A percentile compares a stretch with the other conserved stretches of the same genome.
Conservation (phyloP, 1,140 invertebrate species). For the Pararge aegeria region DNA sequence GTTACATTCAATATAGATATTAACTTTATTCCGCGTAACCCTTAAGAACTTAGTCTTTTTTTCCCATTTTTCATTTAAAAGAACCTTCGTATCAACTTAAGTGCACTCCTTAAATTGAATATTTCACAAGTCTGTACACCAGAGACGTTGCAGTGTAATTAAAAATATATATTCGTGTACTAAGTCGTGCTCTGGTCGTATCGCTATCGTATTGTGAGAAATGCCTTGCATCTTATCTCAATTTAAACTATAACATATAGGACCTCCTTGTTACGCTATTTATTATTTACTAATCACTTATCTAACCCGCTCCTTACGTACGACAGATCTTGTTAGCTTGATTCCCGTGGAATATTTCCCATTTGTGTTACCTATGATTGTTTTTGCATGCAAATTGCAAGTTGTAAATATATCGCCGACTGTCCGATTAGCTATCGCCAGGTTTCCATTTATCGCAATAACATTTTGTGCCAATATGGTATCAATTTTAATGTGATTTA, state of each 20-base stretch:
- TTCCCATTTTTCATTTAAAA: too few species aligned
- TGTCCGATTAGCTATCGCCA: constrained; percentile 60
- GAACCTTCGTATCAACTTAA: too few species aligned
- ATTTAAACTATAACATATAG: constrained; percentile 64
- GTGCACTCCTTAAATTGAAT: too few species aligned
- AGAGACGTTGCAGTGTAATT: too few species aligned
- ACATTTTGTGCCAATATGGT: constrained; percentile 49
- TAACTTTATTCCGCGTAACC: too few species aligned
- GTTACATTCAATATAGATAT: too few species aligned
- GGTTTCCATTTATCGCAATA: constrained; percentile 56
- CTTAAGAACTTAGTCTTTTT: too few species aligned
- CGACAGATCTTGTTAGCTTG: constrained; percentile 60
- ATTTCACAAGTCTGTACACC: too few species aligned
- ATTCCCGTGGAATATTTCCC: constrained; percentile 57
- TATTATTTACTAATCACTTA: constrained; percentile 68
- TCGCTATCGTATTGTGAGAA: not conserved
- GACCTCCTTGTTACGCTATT: constrained; percentile 56
- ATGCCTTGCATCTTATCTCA: constrained; percentile 37
- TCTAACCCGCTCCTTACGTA: constrained; percentile 52
- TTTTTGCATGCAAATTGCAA: constrained; percentile 63
- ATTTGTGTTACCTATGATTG: constrained; percentile 56
- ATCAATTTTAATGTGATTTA: constrained; percentile 47
- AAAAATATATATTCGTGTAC: too few species aligned
- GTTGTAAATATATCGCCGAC: constrained; percentile 59
- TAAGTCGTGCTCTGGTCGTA: not conserved